Conservation (phyloP, 2,113 vertebrate genomes). For the Ariopsis seemanni region DNA sequence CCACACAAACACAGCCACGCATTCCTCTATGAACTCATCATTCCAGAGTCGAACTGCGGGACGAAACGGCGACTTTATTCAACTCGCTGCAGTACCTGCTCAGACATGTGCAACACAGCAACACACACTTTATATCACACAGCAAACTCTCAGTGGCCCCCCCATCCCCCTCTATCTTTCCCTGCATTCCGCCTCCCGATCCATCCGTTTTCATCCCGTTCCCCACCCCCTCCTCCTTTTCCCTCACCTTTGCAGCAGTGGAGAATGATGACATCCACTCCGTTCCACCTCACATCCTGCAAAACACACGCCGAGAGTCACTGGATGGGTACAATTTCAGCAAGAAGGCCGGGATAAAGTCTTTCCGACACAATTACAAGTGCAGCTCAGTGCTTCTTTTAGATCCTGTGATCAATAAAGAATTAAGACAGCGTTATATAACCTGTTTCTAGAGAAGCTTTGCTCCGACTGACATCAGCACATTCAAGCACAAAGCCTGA, state of each 20-base stretch:
- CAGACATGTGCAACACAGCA: conserved; percentile 45
- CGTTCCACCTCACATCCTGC: conserved; percentile 64
- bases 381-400: neutral
- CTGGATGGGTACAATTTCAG: neutral
- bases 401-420: conserved; percentile 12
- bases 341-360: neutral
- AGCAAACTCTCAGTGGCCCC: neutral
- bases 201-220: conserved; percentile 37
- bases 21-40: conserved; percentile 61
- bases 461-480: neutral
- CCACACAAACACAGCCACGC: conserved; percentile 42
- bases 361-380: neutral
- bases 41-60: conserved; percentile 50
- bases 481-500: neutral
- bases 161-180: conserved; percentile 20
- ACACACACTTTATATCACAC: conserved; percentile 53
- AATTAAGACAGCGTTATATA: neutral
- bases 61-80: conserved; percentile 41
- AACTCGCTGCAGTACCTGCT: conserved; percentile 48
- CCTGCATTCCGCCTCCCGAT: conserved; percentile 41
- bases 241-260: conserved; percentile 69
- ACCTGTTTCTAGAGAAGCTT: conserved; percentile 4
- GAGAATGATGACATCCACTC: conserved; percentile 66
- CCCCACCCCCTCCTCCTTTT: conserved; percentile 32
- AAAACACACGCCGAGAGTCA: conserved; percentile 52